Base-by-base conservation (phyloP, 1,140 invertebrate species). In the Ceratosolen solmsi region DNA sequence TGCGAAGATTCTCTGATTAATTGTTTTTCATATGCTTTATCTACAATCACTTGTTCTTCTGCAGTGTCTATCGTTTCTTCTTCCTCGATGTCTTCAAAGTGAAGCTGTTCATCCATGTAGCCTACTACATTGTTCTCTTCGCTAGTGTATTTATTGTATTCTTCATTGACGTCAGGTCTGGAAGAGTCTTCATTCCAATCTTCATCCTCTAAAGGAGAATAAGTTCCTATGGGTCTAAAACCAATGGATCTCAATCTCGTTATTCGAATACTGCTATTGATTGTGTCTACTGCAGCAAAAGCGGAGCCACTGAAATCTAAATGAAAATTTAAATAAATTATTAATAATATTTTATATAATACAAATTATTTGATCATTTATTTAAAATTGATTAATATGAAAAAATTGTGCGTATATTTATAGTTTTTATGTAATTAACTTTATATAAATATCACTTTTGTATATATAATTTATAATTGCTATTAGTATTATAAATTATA, bases 41-140 rank as follows among this genome's bases (percentile, higher is more conserved):
- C 2, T 74, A 83, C 49, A 78, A 38, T 71, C 11, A 17, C 15
- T 27, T 75, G n/a, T n/a, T 36, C 22, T 70, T 81, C 33, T 9
- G 5, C 20, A 9, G 8, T 65, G 13, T 27, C 25, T 30, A 63
- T 56, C 3, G 60, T 17, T 71, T 75, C 79, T 11, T 91, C 90
- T 13, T 89, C 84, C 65, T 91, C 91, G 1, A 91, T 91, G 74
- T 92, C 90, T 81, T 91, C 86, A 85, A 88, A 92, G 36, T 88
- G 87, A 13, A 92, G 80, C 41, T 90, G 85, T 17, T 91, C 87
- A 60, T 92, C 88, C 90, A 91, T 90, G 22, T 91, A 92, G 8
- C 86, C 87, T 20, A 92, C 90, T 3, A 87, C 22, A 36, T 88
- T 86, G 38, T 86, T 90, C 41, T 90, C 89, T 41, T 91, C 91